phyloP scores from a whole-genome alignment of 2,888 invertebrate species.

The Laothoe populi region DNA sequence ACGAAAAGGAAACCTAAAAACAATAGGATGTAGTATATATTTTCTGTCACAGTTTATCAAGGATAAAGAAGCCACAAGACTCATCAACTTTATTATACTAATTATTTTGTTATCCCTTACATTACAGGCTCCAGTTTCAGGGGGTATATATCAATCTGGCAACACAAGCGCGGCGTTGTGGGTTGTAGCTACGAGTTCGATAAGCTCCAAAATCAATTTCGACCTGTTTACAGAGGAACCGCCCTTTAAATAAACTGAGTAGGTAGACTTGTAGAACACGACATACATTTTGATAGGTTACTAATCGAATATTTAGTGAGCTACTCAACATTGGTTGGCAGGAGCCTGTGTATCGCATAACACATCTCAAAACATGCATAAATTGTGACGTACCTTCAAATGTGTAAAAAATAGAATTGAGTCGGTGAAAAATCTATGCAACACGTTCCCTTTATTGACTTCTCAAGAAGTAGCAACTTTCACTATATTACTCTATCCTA shows the following conservation, averaged over 20 bases:
- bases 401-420: background rate
- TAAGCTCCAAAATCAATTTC: conserved; percentile 76
- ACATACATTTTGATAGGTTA: conserved; percentile 26
- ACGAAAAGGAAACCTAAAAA: no score
- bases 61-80: background rate
- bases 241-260: conserved; percentile 56
- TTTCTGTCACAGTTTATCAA: background rate
- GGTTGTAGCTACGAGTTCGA: conserved; percentile 49
- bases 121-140: background rate
- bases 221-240: conserved; percentile 68
- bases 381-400: background rate
- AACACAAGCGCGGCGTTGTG: conserved; percentile 31
- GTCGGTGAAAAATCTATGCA: no score
- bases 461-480: no score
- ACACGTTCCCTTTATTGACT: no score
- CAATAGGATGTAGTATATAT: no score
- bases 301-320: conserved; percentile 40
- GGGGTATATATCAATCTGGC: conserved; percentile 18
- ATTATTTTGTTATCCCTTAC: background rate
- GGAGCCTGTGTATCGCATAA: background rate
- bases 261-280: no score
- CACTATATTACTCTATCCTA: no score
- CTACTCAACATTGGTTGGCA: conserved; percentile 15
- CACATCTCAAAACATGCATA: background rate
- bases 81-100: no score